Conservation (phyloP, 2,888 invertebrate species). For the Pasiphila rectangulata region DNA sequence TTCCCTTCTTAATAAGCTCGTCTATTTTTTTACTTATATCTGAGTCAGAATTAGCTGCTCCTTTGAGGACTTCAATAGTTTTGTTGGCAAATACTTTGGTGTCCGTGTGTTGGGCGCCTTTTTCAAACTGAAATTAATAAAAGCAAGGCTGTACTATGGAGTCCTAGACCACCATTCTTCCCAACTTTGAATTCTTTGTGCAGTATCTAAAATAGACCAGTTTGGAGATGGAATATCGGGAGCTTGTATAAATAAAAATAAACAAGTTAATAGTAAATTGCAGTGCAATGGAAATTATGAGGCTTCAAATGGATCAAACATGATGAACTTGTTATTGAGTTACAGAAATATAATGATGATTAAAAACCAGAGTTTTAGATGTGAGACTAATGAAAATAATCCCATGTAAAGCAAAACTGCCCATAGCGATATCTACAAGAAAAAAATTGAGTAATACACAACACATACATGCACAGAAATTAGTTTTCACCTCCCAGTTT, state of each 20-base stretch:
- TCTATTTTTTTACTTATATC: slow-evolving; percentile 70
- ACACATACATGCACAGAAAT: slow-evolving; percentile 38
- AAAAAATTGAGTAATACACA: not conserved
- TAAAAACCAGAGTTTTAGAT: not conserved
- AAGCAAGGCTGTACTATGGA: slow-evolving; percentile 41
- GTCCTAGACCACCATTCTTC: slow-evolving; percentile 61
- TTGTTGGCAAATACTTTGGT: slow-evolving; percentile 52
- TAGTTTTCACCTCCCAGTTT: slow-evolving; percentile 35
- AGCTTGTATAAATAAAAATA: slow-evolving; percentile 68
- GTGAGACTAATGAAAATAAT: not conserved
- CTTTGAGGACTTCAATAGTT: slow-evolving; percentile 65
- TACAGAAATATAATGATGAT: not conserved
- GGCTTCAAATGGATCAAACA: slow-evolving; percentile 54
- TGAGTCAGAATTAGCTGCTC: slow-evolving; percentile 69
- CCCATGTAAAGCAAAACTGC: slow-evolving; percentile 4
- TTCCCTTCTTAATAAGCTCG: slow-evolving; percentile 67
- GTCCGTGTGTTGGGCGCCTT: slow-evolving; percentile 59
- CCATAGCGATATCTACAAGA: no score
- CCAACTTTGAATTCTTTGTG: slow-evolving; percentile 64
- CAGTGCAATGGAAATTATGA: not conserved
- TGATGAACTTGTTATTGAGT: slow-evolving; percentile 41
- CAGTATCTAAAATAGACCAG: slow-evolving; percentile 83
- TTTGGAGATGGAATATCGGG: slow-evolving; percentile 91
- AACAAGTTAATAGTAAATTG: no score
- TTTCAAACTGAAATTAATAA: slow-evolving; percentile 57